phyloP scores from a whole-genome alignment of 2,113 vertebrate species.

The Stegastes partitus region DNA sequence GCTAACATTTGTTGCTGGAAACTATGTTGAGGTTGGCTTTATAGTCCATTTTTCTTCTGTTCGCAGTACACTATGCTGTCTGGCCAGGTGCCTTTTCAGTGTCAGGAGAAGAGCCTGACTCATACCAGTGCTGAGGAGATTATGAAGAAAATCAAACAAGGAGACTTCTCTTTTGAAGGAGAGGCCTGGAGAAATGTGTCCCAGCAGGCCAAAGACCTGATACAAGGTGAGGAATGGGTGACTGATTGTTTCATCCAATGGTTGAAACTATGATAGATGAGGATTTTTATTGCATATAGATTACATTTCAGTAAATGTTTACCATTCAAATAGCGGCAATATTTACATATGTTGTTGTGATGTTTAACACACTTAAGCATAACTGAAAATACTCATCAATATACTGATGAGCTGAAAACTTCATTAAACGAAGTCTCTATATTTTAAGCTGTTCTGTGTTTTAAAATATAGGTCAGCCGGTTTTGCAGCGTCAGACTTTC shows the following conservation, averaged over 20 bases:
- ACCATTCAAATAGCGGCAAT: not conserved
- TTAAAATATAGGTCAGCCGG: not conserved
- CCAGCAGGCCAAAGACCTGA: conserved; percentile 96
- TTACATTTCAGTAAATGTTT: not conserved
- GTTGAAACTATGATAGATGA: not conserved
- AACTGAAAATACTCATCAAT: too few species aligned
- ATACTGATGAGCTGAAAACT: not conserved
- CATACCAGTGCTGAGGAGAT: conserved; percentile 96
- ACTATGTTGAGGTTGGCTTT: not conserved
- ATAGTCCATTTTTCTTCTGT: conserved; percentile 43
- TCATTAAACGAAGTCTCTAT: not conserved
- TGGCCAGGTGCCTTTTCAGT: conserved; percentile 97
- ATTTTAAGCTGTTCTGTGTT: not conserved
- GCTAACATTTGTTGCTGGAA: not conserved
- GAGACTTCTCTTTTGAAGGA: conserved; percentile 97
- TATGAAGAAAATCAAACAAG: conserved; percentile 98
- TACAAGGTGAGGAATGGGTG: conserved; percentile 87
- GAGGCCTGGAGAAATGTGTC: conserved; percentile 98
- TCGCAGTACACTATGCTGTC: conserved; percentile 97
- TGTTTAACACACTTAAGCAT: too few species aligned
- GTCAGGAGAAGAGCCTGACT: conserved; percentile 91
- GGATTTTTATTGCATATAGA: too few species aligned
- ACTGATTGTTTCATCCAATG: not conserved
- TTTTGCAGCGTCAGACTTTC: not conserved
- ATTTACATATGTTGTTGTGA: too few species aligned